Evolutionary conservation across 2,113 vertebrate species (phyloP), one percentile per base, ranked within the genome.

Genomic region (Bothrops jararaca): DNA sequence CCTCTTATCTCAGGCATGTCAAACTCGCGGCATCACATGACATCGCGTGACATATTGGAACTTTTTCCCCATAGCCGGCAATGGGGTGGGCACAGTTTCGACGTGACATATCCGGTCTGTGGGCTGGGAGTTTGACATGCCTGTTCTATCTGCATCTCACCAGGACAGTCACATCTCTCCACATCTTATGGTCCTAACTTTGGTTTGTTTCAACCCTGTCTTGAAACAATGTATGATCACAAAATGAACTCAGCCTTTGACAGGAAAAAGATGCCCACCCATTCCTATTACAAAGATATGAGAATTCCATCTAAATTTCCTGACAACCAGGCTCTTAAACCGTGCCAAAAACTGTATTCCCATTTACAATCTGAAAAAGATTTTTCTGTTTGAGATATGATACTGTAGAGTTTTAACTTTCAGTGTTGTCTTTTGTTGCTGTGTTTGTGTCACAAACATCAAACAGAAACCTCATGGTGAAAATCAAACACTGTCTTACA

Each of bases 381-480:
- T 9, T 34, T 50, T 80, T 80, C 74, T 42, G 54, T 22, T 90
- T 80, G 58, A 53, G 23, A 88, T 53, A 88, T 50, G 53, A 20
- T 58, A 85, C 48, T 89, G 6, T 56, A 15, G 5, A 58, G 53
- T 54, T 85, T 80, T 89, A 57, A 92, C 29, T 92, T 42, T 50
- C 53, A 34, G 10, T 4, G 5, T 20, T 85, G 42, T 26, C 54
- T 92, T 92, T 89, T 92, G 88, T 92, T 85, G 42, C 50, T 89
- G 53, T 58, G 42, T 85, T 58, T 56, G 85, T 24, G 53, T 88
- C 92, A 85, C 88, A 89, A 89, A 92, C 92, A 88, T 92, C 92
- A 92, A 85, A 89, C 18, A 26, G 42, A 92, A 92, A 89, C 91
- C 87, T 92, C 87, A 89, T 18, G 26, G 69, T 24, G 89, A 56